Base-by-base conservation (phyloP, 2,797 vertebrate species). In the Coreius guichenoti region DNA sequence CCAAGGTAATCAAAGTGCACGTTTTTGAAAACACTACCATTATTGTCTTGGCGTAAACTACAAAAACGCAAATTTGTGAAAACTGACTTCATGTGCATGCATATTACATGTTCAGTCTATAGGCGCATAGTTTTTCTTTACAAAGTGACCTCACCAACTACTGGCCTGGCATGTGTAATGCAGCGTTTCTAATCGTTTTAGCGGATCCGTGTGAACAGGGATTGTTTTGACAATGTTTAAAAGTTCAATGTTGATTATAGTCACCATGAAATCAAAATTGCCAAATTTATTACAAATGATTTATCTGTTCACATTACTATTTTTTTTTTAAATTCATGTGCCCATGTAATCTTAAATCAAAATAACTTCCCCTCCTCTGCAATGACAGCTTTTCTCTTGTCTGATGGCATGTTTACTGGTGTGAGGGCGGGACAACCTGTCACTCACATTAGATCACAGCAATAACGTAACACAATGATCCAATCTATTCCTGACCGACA, bases 1-100 rank as follows among this genome's bases (percentile, higher is more conserved):
- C 95, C 23, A 92, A 94, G 94, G 95, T 96, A 91, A 85, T 58
- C 61, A 63, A 29, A 29, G 61, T 63, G 13, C 26, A 63, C 2
- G 2, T 29, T 29, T 63, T 29, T 14, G 58, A 63, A 63, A 63
- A 26, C 12, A 0, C 26, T 29, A 14, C 12, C 0, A 0, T 29
- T 63, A 29, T 14, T 14, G n/a, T 63, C 2, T 16, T 6, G 6
- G 5, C 7, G 13, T 63, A 63, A 63, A 16, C 26, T 16, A 16
- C 13, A 7, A 29, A 29, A 29, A 63, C 1, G 0, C 26, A 0
- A 29, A 29, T 63, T 63, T 63, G 61, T 63, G 26, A 29, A 63
- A 29, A 29, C 5, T 13, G n/a, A 16, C 12, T 6, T 29, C 26
- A 29, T 29, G 58, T 2, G 12, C 12, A 29, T 63, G 13, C 39